Evolutionary conservation across 2,113 vertebrate species (phyloP).

Genomic region (Ictalurus furcatus): DNA sequence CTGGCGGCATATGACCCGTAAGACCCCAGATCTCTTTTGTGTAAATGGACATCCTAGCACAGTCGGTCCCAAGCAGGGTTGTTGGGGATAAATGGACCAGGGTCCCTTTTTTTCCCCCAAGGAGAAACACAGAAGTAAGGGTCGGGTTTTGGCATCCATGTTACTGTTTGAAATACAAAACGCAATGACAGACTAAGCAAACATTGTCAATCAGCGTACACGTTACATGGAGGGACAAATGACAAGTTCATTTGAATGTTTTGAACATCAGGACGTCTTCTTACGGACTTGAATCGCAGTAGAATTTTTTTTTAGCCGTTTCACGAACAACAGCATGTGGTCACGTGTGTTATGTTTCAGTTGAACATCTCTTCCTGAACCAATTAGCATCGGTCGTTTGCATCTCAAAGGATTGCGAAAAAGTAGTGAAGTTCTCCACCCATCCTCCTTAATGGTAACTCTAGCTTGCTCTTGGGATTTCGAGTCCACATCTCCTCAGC

Average conservation of each 20-base stretch:
- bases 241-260: too few relatives aligned
- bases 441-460: not conserved
- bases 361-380: not conserved
- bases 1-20: conserved; percentile 94
- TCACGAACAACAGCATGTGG: too few relatives aligned
- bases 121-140: not conserved
- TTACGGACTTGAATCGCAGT: too few relatives aligned
- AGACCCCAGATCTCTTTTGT: conserved; percentile 65
- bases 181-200: too few relatives aligned
- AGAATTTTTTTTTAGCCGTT: too few relatives aligned
- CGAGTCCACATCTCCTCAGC: not conserved
- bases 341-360: not conserved
- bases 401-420: not conserved
- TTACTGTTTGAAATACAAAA: not conserved
- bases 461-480: not conserved
- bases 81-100: not conserved
- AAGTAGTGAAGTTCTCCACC: not conserved
- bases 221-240: too few relatives aligned
- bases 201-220: too few relatives aligned
- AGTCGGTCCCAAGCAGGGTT: not conserved
- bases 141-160: not conserved
- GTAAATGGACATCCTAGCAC: not conserved
- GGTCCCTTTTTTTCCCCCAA: not conserved
- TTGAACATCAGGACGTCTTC: too few relatives aligned
- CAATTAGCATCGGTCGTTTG: not conserved